Base-by-base conservation (phyloP, 2,113 vertebrate species). In the Rhodinocichla rosea region DNA sequence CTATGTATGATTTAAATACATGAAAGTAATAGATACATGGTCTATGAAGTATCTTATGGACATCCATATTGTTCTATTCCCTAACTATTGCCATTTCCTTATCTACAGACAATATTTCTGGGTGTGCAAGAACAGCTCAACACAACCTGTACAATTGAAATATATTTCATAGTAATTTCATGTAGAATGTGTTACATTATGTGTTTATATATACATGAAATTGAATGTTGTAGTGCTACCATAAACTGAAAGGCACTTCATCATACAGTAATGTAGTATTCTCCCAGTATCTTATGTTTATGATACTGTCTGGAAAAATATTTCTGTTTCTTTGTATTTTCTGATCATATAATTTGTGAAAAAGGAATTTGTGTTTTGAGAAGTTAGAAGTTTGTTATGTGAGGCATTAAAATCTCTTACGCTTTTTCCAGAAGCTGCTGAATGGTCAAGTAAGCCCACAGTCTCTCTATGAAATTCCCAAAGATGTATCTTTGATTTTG, bases 401-500 rank as follows among this genome's bases (percentile, higher is more conserved):
- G 2, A 77, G 57, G 56, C 11, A 70, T 19, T 32, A 59, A 65
- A 75, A 45, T 15, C 30, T 40, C 99, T 98, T 95, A 99, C 99
- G 88, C 96, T 97, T 98, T 96, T 53, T 99, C 98, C 79, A 99
- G 97, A 12, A 98, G 98, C 75, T 99, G 99, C 62, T 99, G 98
- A 64, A 99, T 99, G 69, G 98, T 99, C 85, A 99, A 97, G 83
- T 98, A 99, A 15, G 99, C 99, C 99, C 99, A 99, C 28, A 99
- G 95, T 68, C 99, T 98, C 96, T 99, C 98, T 65, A 98, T 98
- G 87, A 98, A 98, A 92, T 97, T 96, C 63, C 98, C 98, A 94
- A 98, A 98, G 80, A 97, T 96, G 50, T 98, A 98, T 70, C 75
- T 96, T 60, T 92, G 97, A 56, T 96, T 90, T 80, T 30, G 71